Percentiles rank a stretch among this genome's conserved stretches.
phyloP scores from a whole-genome alignment of 2,888 invertebrate species.

The Aspidiotus destructor region DNA sequence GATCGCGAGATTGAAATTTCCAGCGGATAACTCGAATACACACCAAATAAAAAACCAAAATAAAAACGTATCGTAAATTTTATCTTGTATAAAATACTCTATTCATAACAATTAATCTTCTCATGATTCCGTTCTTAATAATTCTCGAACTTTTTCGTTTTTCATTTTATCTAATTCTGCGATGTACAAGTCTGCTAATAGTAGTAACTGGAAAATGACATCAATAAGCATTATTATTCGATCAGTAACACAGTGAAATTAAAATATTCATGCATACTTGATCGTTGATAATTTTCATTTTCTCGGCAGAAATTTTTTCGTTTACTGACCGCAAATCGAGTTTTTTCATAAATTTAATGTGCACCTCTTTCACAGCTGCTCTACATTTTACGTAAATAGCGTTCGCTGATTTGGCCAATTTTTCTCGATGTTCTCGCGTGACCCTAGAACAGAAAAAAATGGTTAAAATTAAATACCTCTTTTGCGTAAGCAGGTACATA shows the following conservation, averaged over 20 bases:
- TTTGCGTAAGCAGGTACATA: neutral
- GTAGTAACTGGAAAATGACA: slow-evolving; percentile 50
- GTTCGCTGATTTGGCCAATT: slow-evolving; percentile 79
- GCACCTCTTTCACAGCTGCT: slow-evolving; percentile 63
- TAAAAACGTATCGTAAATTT: too few relatives aligned
- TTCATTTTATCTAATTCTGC: slow-evolving; percentile 55
- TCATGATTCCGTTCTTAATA: slow-evolving; percentile 41
- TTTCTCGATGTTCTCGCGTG: slow-evolving; percentile 85
- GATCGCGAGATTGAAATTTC: too few relatives aligned
- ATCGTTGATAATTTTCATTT: slow-evolving; percentile 54
- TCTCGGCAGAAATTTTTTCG: slow-evolving; percentile 60
- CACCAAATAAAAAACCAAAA: too few relatives aligned
- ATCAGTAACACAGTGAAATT: neutral
- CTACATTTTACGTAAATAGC: slow-evolving; percentile 66
- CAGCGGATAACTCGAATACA: too few relatives aligned
- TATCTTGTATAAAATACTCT: too few relatives aligned
- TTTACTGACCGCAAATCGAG: slow-evolving; percentile 54
- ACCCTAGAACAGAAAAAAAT: slow-evolving; percentile 47
- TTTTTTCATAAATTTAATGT: slow-evolving; percentile 60
- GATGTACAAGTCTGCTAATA: slow-evolving; percentile 58
- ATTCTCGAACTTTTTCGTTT: slow-evolving; percentile 62
- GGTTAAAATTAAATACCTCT: neutral
- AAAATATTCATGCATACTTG: slow-evolving; percentile 40
- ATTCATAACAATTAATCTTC: neutral
- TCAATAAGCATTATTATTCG: slow-evolving; percentile 20